Conservation (phyloP, 2,888 invertebrate species). For the Matsumyia berberina region DNA sequence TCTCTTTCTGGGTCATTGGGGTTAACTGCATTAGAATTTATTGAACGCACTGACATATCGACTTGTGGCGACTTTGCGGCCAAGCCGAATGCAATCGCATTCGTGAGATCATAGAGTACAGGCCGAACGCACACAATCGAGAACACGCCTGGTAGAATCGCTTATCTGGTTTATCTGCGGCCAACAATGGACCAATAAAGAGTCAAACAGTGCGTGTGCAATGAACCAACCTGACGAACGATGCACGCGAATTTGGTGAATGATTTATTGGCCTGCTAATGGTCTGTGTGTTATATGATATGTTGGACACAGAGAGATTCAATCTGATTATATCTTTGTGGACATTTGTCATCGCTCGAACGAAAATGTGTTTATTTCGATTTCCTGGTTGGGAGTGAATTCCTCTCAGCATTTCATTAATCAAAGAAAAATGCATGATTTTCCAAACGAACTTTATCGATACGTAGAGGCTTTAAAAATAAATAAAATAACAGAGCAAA, state of each 20-base stretch:
- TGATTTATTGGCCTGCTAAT: conserved; percentile 65
- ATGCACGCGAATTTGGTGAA: conserved; percentile 67
- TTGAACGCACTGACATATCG: conserved; percentile 66
- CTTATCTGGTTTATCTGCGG: conserved; percentile 60
- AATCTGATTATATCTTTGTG: conserved; percentile 62
- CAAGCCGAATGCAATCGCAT: conserved; percentile 43
- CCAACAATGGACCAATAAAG: conserved; percentile 69
- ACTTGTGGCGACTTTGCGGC: conserved; percentile 36
- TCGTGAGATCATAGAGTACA: conserved; percentile 34
- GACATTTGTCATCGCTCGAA: conserved; percentile 64
- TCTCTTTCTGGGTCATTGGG: conserved; percentile 69
- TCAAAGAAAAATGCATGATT: not conserved
- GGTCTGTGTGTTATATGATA: conserved; percentile 54
- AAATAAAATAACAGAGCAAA: conserved; percentile 50
- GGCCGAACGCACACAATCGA: conserved; percentile 35
- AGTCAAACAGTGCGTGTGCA: conserved; percentile 64
- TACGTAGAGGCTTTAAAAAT: conserved; percentile 31
- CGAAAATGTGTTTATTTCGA: not conserved
- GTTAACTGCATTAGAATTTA: conserved; percentile 71
- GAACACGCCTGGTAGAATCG: conserved; percentile 25
- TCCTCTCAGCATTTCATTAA: not conserved
- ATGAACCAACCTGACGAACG: conserved; percentile 63
- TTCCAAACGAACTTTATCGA: not conserved
- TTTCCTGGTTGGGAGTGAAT: conserved; percentile 26
- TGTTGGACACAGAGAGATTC: conserved; percentile 21